Evolutionary conservation across 1,140 invertebrate genomes (phyloP), one percentile per base, ranked within the genome.

Genomic region (Nasonia longicornis): DNA sequence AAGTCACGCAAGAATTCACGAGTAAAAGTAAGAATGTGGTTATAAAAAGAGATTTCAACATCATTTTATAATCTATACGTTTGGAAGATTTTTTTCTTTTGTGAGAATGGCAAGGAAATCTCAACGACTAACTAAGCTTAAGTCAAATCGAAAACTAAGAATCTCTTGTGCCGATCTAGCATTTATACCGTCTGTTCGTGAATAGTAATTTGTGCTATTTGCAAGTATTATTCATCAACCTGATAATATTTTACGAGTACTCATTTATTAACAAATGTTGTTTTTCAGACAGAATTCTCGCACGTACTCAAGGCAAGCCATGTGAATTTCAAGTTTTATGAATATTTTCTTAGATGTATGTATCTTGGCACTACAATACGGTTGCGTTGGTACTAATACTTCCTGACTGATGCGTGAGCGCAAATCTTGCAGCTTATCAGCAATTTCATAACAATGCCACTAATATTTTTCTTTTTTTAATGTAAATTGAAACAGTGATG

Each of bases 171-270:
- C 16, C 16, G 16, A 58, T 58, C 52, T n/a, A 16, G 7, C 52
- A 58, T 58, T 58, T 58, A 58, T 58, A 58, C 52, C 52, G 20
- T n/a, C 52, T 7, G 52, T n/a, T 58, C 6, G 16, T 20, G 52
- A 58, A 3, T 58, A 58, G 52, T n/a, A 58, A 58, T 48, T 58
- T 20, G 52, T 58, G 4, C 3, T n/a, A 58, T 58, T 58, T 58
- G 52, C 52, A 58, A 58, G 52, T n/a, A n/a, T 58, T 58, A 58
- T 58, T 58, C 52, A n/a, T n/a, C 52, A 58, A 58, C 52, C 52
- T 58, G 52, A 58, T 58, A 58, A 11, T 11, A 10, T 42, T 42
- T 42, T 42, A 42, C 38, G 38, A 42, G 38, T 42, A 8, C 38
- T 42, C 38, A 10, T 42, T 8, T 42, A 42, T 42, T 42, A 42